A percentile compares a stretch with the other conserved stretches of the same genome.
Conservation (phyloP, 2,797 vertebrate species). For the Clarias pachynema region DNA sequence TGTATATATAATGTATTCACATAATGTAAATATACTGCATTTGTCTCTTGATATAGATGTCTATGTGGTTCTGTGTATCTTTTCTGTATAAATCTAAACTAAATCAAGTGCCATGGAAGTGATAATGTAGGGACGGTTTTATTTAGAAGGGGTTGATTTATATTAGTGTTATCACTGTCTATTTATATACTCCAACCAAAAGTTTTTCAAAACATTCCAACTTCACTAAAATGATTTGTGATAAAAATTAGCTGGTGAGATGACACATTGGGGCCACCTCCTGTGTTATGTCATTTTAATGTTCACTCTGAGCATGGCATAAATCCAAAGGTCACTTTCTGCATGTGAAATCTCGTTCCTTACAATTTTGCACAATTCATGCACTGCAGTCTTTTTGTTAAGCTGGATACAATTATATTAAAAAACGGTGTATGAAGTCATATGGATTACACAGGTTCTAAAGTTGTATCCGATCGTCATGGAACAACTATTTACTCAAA, state of each 20-base stretch:
- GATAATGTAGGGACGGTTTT: background rate
- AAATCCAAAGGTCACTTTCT: slow-evolving; percentile 45
- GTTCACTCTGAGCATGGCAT: slow-evolving; percentile 8
- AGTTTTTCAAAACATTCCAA: slow-evolving; percentile 20
- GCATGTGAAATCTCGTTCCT: slow-evolving; percentile 24
- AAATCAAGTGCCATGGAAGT: background rate
- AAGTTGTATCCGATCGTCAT: background rate
- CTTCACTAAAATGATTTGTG: slow-evolving; percentile 50
- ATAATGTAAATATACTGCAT: background rate
- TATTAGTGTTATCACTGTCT: slow-evolving; percentile 9
- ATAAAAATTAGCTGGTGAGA: slow-evolving; percentile 25
- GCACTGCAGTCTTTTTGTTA: background rate
- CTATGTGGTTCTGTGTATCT: background rate
- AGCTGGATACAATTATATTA: background rate
- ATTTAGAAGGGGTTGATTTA: background rate
- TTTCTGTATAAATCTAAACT: background rate
- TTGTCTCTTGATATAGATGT: background rate
- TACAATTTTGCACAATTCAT: background rate
- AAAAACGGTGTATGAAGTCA: background rate
- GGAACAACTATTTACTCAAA: background rate
- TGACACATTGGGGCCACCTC: slow-evolving; percentile 21
- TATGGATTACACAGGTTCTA: background rate
- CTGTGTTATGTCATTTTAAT: slow-evolving; percentile 59
- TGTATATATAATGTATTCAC: background rate
- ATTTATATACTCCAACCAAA: slow-evolving; percentile 12